A percentile compares a stretch with the other conserved stretches of the same genome.
Conservation (phyloP, 2,888 invertebrate species). For the Periphyllus acericola region DNA sequence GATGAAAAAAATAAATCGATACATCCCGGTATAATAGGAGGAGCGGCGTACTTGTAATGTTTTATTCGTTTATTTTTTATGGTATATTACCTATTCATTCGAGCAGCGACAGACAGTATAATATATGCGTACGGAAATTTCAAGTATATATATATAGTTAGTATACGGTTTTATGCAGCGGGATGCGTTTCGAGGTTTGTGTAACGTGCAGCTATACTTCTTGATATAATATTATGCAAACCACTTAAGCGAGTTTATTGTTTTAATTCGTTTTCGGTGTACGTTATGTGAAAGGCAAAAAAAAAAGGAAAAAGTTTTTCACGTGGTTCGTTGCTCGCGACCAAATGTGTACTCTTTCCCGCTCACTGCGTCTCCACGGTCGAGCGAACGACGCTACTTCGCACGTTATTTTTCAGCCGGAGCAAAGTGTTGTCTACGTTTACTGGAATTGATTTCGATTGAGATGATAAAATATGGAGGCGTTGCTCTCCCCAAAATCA, state of each 20-base stretch:
- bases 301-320: background rate
- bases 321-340: background rate
- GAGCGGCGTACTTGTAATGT: background rate
- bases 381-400: background rate
- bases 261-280: constrained; percentile 13
- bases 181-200: too few species aligned
- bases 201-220: too few species aligned
- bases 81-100: background rate
- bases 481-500: too few species aligned
- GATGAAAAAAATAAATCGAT: background rate
- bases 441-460: too few species aligned
- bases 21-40: background rate
- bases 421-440: too few species aligned
- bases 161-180: background rate
- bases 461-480: too few species aligned
- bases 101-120: background rate
- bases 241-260: constrained; percentile 3
- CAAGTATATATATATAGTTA: background rate
- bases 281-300: background rate
- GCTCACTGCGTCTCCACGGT: background rate
- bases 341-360: background rate
- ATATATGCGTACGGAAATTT: background rate
- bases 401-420: background rate
- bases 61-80: background rate
- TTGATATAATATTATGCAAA: constrained; percentile 23